These are phyloP conservation scores for Diaprepes abbreviatus DNA, from an alignment of 2,888 invertebrate genomes.

Conservation along the genomic window DNA sequence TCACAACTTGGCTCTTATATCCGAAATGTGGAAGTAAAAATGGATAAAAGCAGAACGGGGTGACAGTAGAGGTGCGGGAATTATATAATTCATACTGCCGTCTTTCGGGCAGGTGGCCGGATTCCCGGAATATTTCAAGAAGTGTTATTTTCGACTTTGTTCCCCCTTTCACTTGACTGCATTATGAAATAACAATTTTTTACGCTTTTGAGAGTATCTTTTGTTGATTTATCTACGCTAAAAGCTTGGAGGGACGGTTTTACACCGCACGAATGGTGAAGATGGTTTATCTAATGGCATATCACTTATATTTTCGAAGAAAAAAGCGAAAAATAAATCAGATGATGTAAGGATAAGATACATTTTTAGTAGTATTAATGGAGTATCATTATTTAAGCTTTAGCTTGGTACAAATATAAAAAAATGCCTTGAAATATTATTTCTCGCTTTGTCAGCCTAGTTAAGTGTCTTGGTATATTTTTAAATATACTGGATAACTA, in stretches of 20 bases:
- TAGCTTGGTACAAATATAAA: no score
- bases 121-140: conserved; percentile 45
- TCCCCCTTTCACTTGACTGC: conserved; percentile 25
- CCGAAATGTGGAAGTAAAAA: conserved; percentile 43
- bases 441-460: no score
- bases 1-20: conserved; percentile 46
- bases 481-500: no score
- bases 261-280: neutral
- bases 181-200: conserved; percentile 38
- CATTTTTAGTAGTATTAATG: no score
- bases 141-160: conserved; percentile 36
- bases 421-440: no score
- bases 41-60: conserved; percentile 47
- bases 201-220: conserved; percentile 31
- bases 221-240: conserved; percentile 20
- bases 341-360: no score
- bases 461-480: no score
- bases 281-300: conserved; percentile 1
- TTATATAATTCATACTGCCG: conserved; percentile 47
- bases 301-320: no score
- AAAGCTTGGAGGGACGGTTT: neutral
- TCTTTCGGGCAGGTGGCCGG: conserved; percentile 38
- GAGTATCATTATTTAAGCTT: no score
- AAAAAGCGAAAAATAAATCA: no score
- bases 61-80: conserved; percentile 43